A percentile compares a stretch with the other conserved stretches of the same genome.
Conservation (phyloP, 2,797 vertebrate genomes). For the Liparis tanakae region DNA sequence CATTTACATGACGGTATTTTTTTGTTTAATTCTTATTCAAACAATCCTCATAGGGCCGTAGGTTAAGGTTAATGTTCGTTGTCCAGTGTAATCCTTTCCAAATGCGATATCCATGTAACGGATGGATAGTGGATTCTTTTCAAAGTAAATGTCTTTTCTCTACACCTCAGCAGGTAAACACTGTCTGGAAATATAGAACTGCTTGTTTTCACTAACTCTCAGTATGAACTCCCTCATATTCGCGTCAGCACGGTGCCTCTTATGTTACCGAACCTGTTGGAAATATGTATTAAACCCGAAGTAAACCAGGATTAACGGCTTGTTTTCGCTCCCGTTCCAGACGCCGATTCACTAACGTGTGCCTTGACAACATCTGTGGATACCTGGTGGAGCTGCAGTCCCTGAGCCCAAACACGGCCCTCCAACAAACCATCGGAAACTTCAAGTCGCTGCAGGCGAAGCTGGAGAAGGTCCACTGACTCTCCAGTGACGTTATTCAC, state of each 20-base stretch:
- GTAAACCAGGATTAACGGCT: not conserved
- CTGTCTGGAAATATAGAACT: not conserved
- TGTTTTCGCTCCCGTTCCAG: slow-evolving; percentile 70
- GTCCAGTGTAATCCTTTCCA: not conserved
- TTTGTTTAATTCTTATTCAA: not conserved
- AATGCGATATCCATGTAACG: not conserved
- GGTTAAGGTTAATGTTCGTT: not conserved
- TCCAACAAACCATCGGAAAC: slow-evolving; percentile 90
- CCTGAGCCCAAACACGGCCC: slow-evolving; percentile 86
- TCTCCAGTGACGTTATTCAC: not conserved
- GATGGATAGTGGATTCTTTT: not conserved
- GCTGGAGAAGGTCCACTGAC: slow-evolving; percentile 92
- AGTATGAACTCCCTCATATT: not conserved
- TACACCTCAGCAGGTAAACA: not conserved
- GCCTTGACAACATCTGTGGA: slow-evolving; percentile 94
- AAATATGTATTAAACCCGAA: not conserved
- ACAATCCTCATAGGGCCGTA: not conserved
- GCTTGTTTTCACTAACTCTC: not conserved
- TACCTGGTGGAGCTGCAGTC: slow-evolving; percentile 98
- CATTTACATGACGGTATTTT: not conserved
- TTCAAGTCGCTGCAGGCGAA: slow-evolving; percentile 97
- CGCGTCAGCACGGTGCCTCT: not conserved
- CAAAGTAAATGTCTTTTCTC: not conserved
- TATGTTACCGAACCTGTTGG: not conserved
- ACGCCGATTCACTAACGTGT: slow-evolving; percentile 92